Percentiles rank a stretch among this genome's conserved stretches.
Conservation (phyloP, 2,888 invertebrate species). For the Nemapogon koenigi region DNA sequence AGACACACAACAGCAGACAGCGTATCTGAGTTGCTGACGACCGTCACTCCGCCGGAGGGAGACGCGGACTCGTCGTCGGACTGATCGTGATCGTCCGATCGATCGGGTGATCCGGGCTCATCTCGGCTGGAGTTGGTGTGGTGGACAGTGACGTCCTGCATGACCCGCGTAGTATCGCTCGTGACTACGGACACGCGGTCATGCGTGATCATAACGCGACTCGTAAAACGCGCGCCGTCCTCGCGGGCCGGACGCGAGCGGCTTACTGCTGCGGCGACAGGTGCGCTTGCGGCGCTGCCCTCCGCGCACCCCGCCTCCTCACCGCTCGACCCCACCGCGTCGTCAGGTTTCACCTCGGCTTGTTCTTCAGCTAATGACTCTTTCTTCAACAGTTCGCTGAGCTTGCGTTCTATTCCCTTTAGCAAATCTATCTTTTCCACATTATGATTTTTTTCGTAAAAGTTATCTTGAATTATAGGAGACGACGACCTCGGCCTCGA, state of each 20-base stretch:
- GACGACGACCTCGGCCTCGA: too few relatives aligned
- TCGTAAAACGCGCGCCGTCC: slow-evolving; percentile 78
- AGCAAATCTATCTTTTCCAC: slow-evolving; percentile 55
- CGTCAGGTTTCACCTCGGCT: slow-evolving; percentile 54
- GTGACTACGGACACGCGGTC: slow-evolving; percentile 79
- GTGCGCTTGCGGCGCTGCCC: slow-evolving; percentile 59
- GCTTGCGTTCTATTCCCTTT: slow-evolving; percentile 60
- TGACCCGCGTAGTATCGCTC: slow-evolving; percentile 76
- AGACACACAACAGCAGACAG: slow-evolving; percentile 75
- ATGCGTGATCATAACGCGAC: slow-evolving; percentile 90
- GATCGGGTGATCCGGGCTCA: slow-evolving; percentile 36
- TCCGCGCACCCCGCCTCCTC: slow-evolving; percentile 27
- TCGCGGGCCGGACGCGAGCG: slow-evolving; percentile 61
- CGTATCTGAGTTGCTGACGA: slow-evolving; percentile 73
- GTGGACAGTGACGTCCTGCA: slow-evolving; percentile 69
- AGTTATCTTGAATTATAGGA: slow-evolving; percentile 33
- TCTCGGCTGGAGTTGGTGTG: slow-evolving; percentile 71
- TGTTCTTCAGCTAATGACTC: slow-evolving; percentile 51
- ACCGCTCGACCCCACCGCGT: slow-evolving; percentile 44
- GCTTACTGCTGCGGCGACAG: slow-evolving; percentile 48
- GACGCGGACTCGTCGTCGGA: slow-evolving; percentile 51
- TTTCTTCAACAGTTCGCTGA: slow-evolving; percentile 62
- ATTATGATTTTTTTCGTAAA: slow-evolving; percentile 23
- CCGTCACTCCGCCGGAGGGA: slow-evolving; percentile 66
- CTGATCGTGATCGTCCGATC: slow-evolving; percentile 35